Evolutionary conservation across 2,888 invertebrate genomes (phyloP).

Genomic region (Macaria notata): DNA sequence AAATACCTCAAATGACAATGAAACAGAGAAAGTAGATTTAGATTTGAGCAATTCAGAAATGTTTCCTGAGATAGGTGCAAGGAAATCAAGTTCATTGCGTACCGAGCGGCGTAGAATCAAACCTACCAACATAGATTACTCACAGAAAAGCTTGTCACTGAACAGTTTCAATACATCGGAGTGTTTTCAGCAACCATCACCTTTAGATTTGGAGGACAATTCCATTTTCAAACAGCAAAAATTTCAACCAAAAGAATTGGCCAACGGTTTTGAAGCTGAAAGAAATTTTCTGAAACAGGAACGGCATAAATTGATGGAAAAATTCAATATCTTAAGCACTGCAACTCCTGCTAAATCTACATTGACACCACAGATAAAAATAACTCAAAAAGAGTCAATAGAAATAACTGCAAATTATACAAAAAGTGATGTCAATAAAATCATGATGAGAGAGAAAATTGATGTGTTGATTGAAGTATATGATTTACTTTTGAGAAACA

Average conservation of each 20-base stretch:
- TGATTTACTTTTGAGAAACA: slow-evolving; percentile 79
- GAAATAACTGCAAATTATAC: slow-evolving; percentile 54
- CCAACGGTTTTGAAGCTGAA: slow-evolving; percentile 64
- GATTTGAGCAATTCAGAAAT: slow-evolving; percentile 68
- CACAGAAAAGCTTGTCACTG: slow-evolving; percentile 60
- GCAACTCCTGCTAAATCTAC: slow-evolving; percentile 49
- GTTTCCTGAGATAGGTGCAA: slow-evolving; percentile 70
- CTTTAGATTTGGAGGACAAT: slow-evolving; percentile 60
- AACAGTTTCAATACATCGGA: slow-evolving; percentile 61
- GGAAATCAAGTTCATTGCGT: slow-evolving; percentile 61
- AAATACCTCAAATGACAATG: slow-evolving; percentile 56
- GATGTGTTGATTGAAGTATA: slow-evolving; percentile 83
- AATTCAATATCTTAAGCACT: slow-evolving; percentile 68
- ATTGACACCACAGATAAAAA: slow-evolving; percentile 57
- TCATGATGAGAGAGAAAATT: slow-evolving; percentile 76
- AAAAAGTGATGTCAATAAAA: slow-evolving; percentile 64
- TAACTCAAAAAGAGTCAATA: slow-evolving; percentile 52
- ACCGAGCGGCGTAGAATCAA: slow-evolving; percentile 75
- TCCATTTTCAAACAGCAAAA: slow-evolving; percentile 63
- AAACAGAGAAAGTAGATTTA: slow-evolving; percentile 50
- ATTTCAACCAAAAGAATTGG: slow-evolving; percentile 55
- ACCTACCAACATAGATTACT: slow-evolving; percentile 73
- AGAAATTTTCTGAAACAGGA: slow-evolving; percentile 70
- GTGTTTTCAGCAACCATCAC: slow-evolving; percentile 59
- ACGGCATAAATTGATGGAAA: slow-evolving; percentile 71